phyloP scores from a whole-genome alignment of 2,113 vertebrate genomes.

The Chamaetylas fuelleborni region DNA sequence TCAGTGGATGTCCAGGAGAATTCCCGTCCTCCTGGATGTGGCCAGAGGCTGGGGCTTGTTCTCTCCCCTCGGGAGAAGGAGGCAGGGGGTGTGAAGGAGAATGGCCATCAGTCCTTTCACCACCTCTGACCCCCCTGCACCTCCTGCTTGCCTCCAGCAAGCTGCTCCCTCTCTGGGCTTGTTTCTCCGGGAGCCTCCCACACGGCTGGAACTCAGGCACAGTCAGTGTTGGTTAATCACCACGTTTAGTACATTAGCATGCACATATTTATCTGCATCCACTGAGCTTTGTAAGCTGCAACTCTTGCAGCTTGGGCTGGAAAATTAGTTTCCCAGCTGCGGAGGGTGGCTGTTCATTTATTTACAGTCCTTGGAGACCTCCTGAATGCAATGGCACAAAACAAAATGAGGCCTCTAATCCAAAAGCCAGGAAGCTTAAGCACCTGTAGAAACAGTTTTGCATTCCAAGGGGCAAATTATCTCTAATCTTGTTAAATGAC shows the following conservation, averaged over 20 bases:
- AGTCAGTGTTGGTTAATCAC: neutral
- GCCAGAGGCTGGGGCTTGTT: neutral
- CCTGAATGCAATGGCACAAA: constrained; percentile 57
- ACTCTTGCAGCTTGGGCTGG: constrained; percentile 10
- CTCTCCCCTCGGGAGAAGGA: neutral
- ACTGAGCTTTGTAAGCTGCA: constrained; percentile 31
- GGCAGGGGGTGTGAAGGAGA: neutral
- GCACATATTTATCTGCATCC: constrained; percentile 32
- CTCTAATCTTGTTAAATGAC: constrained; percentile 68
- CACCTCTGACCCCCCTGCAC: neutral
- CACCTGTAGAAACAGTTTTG: constrained; percentile 74
- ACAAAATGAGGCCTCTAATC: constrained; percentile 65
- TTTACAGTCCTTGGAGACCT: constrained; percentile 62
- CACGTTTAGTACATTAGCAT: constrained; percentile 23
- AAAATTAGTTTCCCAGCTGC: constrained; percentile 65
- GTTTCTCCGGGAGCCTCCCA: neutral
- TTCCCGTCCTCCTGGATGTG: neutral
- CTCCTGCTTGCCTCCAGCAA: neutral
- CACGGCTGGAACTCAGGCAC: neutral
- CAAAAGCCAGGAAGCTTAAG: constrained; percentile 70
- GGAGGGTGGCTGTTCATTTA: constrained; percentile 51
- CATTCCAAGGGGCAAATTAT: constrained; percentile 67
- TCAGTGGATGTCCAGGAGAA: neutral
- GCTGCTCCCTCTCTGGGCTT: neutral
- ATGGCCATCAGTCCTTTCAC: neutral